Evolutionary conservation across 2,888 invertebrate species (phyloP).

Genomic region (Conomelus anceps): DNA sequence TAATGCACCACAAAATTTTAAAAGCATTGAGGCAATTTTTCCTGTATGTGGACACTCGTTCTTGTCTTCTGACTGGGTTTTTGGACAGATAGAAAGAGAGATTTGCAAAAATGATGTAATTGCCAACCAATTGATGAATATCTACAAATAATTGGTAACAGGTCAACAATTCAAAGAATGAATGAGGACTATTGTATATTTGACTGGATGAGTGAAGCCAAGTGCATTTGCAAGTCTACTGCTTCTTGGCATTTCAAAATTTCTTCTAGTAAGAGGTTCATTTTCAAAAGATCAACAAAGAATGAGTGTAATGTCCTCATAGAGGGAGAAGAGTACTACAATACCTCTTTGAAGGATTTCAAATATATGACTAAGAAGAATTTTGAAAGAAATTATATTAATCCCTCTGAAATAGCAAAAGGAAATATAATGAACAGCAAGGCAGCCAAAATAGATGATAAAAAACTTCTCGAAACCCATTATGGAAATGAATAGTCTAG

Average conservation of each 20-base stretch:
- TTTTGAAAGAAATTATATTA: no score
- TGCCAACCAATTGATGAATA: slow-evolving; percentile 8
- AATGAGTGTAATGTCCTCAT: neutral
- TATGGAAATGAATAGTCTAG: no score
- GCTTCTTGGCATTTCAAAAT: slow-evolving; percentile 9
- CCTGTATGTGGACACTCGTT: slow-evolving; percentile 4
- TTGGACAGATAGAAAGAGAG: slow-evolving; percentile 4
- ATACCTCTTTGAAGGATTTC: no score
- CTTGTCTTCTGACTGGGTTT: slow-evolving; percentile 5
- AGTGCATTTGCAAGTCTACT: slow-evolving; percentile 9
- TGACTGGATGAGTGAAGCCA: slow-evolving; percentile 11
- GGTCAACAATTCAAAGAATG: slow-evolving; percentile 8
- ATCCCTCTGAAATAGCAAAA: no score
- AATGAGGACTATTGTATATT: neutral
- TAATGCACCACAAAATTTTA: neutral
- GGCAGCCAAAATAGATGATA: no score
- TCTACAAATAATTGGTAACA: slow-evolving; percentile 2
- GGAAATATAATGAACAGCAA: no score
- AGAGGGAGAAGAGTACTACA: no score
- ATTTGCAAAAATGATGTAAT: slow-evolving; percentile 10
- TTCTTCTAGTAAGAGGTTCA: neutral
- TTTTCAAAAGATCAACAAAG: slow-evolving; percentile 2
- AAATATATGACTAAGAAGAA: no score
- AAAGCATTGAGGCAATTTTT: slow-evolving; percentile 1
- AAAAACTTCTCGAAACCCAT: no score